These are phyloP conservation scores for Heliconius ethilla DNA, from an alignment of 2,888 invertebrate species.

Conservation along the genomic window DNA sequence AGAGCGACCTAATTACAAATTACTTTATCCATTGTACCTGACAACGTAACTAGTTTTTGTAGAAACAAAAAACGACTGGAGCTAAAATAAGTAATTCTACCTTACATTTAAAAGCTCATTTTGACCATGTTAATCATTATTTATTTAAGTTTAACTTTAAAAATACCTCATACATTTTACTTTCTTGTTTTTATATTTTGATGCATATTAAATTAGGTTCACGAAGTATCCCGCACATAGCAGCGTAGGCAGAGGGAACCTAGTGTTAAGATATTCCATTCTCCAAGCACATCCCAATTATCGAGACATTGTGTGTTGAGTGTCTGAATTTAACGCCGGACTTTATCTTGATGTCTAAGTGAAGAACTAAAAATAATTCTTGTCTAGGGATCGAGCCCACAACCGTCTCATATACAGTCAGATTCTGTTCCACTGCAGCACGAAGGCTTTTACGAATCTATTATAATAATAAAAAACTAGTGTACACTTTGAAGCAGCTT, in stretches of 20 bases:
- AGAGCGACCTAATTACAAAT: conserved; percentile 20
- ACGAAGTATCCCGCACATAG: no score
- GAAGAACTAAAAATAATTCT: not conserved
- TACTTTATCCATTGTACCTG: conserved; percentile 18
- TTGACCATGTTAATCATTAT: not conserved
- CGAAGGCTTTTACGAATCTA: not conserved
- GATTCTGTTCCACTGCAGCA: not conserved
- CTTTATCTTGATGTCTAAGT: not conserved
- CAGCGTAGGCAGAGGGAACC: no score
- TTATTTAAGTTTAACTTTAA: not conserved
- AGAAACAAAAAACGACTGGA: not conserved
- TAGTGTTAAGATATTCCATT: no score
- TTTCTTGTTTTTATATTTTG: not conserved
- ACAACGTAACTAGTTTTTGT: conserved; percentile 17
- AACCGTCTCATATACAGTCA: not conserved
- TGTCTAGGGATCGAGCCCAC: not conserved
- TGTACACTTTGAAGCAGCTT: conserved; percentile 3
- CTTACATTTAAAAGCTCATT: conserved; percentile 15
- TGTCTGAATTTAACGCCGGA: not conserved
- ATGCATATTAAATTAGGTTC: not conserved
- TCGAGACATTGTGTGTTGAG: no score
- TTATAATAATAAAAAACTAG: not conserved
- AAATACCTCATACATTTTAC: not conserved
- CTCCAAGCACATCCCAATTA: no score
- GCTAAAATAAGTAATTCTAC: conserved; percentile 2